phyloP scores from a whole-genome alignment of 1,140 invertebrate species.

The Dendrolimus punctatus region DNA sequence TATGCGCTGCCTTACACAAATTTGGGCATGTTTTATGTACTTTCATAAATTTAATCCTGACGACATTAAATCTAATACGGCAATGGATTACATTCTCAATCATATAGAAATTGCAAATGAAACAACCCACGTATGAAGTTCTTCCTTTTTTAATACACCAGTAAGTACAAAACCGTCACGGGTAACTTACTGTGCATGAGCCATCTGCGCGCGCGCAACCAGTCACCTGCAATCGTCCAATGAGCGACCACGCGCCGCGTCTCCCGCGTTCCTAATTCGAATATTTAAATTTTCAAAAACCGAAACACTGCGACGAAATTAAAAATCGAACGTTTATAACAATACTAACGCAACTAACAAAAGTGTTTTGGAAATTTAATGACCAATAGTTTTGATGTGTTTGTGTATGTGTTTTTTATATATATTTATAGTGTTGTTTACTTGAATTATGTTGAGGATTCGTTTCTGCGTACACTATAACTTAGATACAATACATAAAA shows the following conservation, averaged over 20 bases:
- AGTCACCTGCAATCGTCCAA: conserved; percentile 60
- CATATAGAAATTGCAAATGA: conserved; percentile 10
- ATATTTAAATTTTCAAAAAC: conserved; percentile 21
- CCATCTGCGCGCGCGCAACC: conserved; percentile 26
- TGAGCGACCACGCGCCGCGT: conserved; percentile 40
- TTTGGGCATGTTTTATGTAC: no score
- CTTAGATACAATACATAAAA: no score
- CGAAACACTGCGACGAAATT: conserved; percentile 26
- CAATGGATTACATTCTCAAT: not conserved
- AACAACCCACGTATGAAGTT: conserved; percentile 29
- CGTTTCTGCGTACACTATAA: no score
- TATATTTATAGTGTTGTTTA: conserved; percentile 20
- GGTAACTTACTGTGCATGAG: conserved; percentile 17
- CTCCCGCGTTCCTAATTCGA: conserved; percentile 15
- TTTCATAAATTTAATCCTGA: no score
- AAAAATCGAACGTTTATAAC: conserved; percentile 23
- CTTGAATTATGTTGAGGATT: no score
- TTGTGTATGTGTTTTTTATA: conserved; percentile 21
- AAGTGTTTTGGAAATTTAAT: conserved; percentile 20
- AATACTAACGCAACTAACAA: conserved; percentile 33
- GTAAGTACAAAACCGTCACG: conserved; percentile 27
- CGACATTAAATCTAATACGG: no score
- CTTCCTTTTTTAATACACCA: conserved; percentile 15
- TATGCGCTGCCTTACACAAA: no score
- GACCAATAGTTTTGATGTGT: conserved; percentile 10